These are phyloP conservation scores for Daptonema setosum DNA, from an alignment of 2,888 invertebrate species.

Conservation along the genomic window DNA sequence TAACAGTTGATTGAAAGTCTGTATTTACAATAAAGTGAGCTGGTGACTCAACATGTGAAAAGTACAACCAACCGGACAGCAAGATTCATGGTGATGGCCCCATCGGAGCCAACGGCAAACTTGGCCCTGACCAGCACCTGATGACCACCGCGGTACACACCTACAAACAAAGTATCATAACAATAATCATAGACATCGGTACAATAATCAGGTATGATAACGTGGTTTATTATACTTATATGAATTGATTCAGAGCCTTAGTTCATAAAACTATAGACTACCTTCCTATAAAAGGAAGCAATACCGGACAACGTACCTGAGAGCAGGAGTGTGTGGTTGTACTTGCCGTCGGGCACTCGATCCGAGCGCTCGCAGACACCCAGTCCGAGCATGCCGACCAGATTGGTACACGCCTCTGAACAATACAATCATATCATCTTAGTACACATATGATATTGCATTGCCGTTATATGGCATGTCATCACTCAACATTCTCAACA, in stretches of 20 bases:
- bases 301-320: constrained; percentile 74
- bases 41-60: neutral
- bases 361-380: constrained; percentile 64
- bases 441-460: too few relatives aligned
- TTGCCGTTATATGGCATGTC: too few relatives aligned
- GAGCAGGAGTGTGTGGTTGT: constrained; percentile 54
- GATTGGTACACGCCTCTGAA: constrained; percentile 53
- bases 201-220: neutral
- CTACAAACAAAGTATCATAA: too few relatives aligned
- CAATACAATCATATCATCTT: constrained; percentile 2
- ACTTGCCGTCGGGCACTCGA: constrained; percentile 56
- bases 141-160: constrained; percentile 61
- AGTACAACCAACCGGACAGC: constrained; percentile 53
- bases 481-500: too few relatives aligned
- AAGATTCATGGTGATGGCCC: constrained; percentile 65
- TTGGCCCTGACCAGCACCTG: constrained; percentile 69
- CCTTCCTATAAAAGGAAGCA: too few relatives aligned
- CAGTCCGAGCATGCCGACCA: constrained; percentile 57
- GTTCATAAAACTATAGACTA: too few relatives aligned
- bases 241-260: neutral
- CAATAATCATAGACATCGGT: too few relatives aligned
- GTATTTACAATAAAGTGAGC: neutral
- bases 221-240: neutral
- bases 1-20: neutral
- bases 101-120: constrained; percentile 50